Evolutionary conservation across 2,888 invertebrate species (phyloP), one percentile per base, ranked within the genome.

Genomic region (Dichetophora obliterata): DNA sequence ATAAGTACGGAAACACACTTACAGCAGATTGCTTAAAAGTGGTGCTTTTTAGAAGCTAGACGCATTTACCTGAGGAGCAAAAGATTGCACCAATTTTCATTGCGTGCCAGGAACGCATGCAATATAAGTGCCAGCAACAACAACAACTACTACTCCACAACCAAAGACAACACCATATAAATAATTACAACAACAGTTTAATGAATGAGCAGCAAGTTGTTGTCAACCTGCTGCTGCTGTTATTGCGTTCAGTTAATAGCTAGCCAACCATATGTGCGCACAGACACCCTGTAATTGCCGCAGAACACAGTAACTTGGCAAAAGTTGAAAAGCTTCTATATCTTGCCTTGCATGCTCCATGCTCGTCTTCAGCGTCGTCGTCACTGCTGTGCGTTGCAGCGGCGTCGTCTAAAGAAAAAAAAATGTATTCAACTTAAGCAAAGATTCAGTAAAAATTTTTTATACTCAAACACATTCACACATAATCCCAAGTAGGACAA

Each of bases 401-500:
- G 14, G 43, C 11, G 43, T 11, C 11, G 43, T 11, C 43, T 11
- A 6, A 43, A 43, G 43, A 43, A 43, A 43, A 43, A 43, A 43
- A 43, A 43, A 43, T 43, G 11, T 43, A 43, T 43, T 43, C 43
- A 43, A 43, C 43, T 43, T 43, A 11, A 43, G 43, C 43, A 43
- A 43, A 14, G 43, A 43, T 43, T 43, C 43, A 43, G 43, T 6
- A 43, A 43, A 43, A 43, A 43, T 43, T 11, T 11, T 43, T 43
- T 43, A 14, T 43, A 43, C 43, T 43, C 57, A 24, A 19, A 19
- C 57, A 19, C 57, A 59, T 11, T 24, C 57, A 59, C 57, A 59
- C 57, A 4, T 43, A 43, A 11, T 43, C 24, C 14, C n/a, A 71
- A 71, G 57, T 71, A 71, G 71, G 71, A 71, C 71, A 57, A 57